phyloP scores from a whole-genome alignment of 2,797 vertebrate genomes.

The Vultur gryphus region DNA sequence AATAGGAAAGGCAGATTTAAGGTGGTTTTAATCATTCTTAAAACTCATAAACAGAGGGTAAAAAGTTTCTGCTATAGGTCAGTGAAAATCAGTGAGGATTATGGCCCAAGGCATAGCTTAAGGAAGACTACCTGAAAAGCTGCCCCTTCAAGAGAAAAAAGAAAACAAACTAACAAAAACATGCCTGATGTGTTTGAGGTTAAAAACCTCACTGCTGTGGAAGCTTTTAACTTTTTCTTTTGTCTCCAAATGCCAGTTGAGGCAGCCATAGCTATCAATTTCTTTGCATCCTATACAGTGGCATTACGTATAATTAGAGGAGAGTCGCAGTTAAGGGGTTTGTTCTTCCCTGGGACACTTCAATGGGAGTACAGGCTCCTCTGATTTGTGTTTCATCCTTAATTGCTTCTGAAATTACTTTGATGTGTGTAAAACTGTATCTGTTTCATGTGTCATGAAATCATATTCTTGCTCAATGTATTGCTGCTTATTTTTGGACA shows the following conservation, averaged over 20 bases:
- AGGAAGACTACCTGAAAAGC: not conserved
- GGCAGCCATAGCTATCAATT: not conserved
- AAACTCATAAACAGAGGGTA: not conserved
- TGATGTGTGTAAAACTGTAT: constrained; percentile 24
- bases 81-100: not conserved
- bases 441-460: constrained; percentile 28
- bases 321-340: not conserved
- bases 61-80: not conserved
- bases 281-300: not conserved
- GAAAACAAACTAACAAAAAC: not conserved
- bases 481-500: not conserved
- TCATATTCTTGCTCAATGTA: not conserved
- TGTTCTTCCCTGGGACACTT: constrained; percentile 18
- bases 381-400: constrained; percentile 39
- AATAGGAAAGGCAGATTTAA: not conserved
- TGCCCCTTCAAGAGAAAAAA: not conserved
- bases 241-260: not conserved
- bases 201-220: not conserved
- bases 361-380: not conserved
- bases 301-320: not conserved
- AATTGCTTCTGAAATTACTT: constrained; percentile 52
- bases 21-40: not conserved
- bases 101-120: not conserved
- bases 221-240: constrained; percentile 9
- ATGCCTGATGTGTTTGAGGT: not conserved